Conservation (phyloP, 2,797 vertebrate genomes). For the Falco novaeseelandiae region DNA sequence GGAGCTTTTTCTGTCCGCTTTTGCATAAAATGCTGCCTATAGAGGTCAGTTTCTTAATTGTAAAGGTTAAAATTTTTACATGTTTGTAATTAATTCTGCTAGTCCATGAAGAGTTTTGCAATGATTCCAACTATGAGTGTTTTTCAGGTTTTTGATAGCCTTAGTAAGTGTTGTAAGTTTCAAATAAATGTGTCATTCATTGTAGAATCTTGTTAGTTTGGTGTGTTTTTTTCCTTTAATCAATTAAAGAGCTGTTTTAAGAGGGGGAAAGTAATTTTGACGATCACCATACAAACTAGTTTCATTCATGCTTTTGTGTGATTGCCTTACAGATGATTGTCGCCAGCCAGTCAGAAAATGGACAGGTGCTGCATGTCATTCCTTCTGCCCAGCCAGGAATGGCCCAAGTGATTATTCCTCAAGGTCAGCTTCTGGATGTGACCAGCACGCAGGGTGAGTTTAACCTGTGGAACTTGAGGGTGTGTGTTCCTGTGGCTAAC, state of each 20-base stretch:
- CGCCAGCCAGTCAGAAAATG: conserved; percentile 79
- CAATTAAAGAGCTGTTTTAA: neutral
- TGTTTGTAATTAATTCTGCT: neutral
- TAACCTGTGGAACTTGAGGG: neutral
- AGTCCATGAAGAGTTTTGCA: neutral
- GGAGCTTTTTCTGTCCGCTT: neutral
- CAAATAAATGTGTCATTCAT: neutral
- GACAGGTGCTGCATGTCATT: conserved; percentile 81
- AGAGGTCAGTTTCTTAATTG: neutral
- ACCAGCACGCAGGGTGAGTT: conserved; percentile 70
- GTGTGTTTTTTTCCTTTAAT: neutral
- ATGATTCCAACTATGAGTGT: neutral
- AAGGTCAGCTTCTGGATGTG: conserved; percentile 75
- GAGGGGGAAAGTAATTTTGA: neutral
- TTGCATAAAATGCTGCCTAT: neutral
- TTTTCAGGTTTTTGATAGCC: neutral
- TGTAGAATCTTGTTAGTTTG: neutral
- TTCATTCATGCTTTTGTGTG: neutral
- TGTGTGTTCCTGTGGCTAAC: neutral
- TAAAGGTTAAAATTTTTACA: neutral
- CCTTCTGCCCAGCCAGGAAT: conserved; percentile 77
- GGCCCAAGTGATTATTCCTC: conserved; percentile 82
- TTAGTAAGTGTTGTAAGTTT: neutral
- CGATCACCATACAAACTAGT: neutral
- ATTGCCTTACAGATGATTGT: conserved; percentile 80